Base-by-base conservation (phyloP, 2,113 vertebrate species). In the Hippocampus comes region DNA sequence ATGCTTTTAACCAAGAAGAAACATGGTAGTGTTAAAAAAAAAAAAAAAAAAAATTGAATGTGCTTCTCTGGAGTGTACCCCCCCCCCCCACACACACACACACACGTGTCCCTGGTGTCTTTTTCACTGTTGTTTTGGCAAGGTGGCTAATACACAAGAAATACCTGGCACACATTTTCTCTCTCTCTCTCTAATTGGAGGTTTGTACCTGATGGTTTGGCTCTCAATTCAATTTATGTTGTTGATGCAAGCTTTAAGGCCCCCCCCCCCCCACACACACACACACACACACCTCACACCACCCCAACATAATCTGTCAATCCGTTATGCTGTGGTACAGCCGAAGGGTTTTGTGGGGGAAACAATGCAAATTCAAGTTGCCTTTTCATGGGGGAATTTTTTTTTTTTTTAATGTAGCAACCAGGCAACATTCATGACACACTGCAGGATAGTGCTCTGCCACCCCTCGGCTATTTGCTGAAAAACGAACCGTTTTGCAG, bases 1-100 rank as follows among this genome's bases (percentile, higher is more conserved):
- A 79, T 81, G 75, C 86, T 91, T 91, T 92, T 88, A 91, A 91
- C 80, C 81, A 84, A 86, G 85, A 89, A 84, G 82, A 88, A 91
- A 91, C 85, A 84, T 80, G 77, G 79, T 79, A 74, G 69, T 42
- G 68, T 70, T 70, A 78, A 70, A 73, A 78, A 75, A 57, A 18
- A 42, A 34, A 34, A 4, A 78, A 38, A 3, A 30, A 30, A 0
- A 30, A 3, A 89, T 86, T 84, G 85, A 84, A 86, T 83, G 78
- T 79, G 87, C 90, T 88, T 86, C 90, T 91, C 90, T 70, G 53
- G 84, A 91, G 90, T 84, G 78, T 75, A 79, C 80, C 73, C 51
- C 49, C 42, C 21, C 57, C 27, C 25, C 25, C 20, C 51, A 9
- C 20, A 20, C 51, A n/a, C 48, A 4, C 51, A 6, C 59, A 30